Base-by-base conservation (phyloP, 2,797 vertebrate genomes). In the Thripadectes ignobilis region DNA sequence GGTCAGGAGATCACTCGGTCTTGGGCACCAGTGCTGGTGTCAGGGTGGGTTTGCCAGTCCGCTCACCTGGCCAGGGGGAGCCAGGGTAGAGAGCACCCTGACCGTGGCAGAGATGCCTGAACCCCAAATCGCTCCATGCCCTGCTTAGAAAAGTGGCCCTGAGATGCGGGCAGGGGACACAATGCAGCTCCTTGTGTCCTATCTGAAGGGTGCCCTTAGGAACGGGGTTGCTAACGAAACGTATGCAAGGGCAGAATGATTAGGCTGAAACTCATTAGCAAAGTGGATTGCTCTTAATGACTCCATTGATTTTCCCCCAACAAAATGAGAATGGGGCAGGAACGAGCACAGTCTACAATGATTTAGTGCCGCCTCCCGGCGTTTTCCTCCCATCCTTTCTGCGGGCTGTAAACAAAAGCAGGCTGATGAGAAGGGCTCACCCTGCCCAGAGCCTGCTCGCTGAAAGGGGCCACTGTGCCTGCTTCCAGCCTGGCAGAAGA, bases 261-360 rank as follows among this genome's bases (percentile, higher is more conserved):
- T 91, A 89, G 89, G 88, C 86, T 89, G 87, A 81, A 94, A 85
- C 95, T 96, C 86, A 84, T 97, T 97, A 97, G 89, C 96, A 57
- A 74, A 69, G 41, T 77, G 91, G 76, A 52, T 69, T 58, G 87
- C 77, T 89, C 41, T 96, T 97, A 96, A 97, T 93, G 88, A 95
- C 93, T 90, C 46, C 7, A 90, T 92, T 95, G 90, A 89, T 97
- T 96, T 85, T 96, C 88, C 88, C 92, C 91, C 79, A 93, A 80
- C 90, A n/a, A 85, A 95, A 69, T 54, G 81, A 96, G 92, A 80
- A 23, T 6, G 3, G 20, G 85, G 45, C 66, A 81, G 75, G 82
- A 94, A 76, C 71, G 1, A 94, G 78, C 67, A 18, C 72, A 26
- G 15, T 10, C 11, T 52, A 72, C 92, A 79, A 75, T 95, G 93